These are phyloP conservation scores for Pterophyllum scalare DNA, from an alignment of 2,113 vertebrate species.

Conservation along the genomic window DNA sequence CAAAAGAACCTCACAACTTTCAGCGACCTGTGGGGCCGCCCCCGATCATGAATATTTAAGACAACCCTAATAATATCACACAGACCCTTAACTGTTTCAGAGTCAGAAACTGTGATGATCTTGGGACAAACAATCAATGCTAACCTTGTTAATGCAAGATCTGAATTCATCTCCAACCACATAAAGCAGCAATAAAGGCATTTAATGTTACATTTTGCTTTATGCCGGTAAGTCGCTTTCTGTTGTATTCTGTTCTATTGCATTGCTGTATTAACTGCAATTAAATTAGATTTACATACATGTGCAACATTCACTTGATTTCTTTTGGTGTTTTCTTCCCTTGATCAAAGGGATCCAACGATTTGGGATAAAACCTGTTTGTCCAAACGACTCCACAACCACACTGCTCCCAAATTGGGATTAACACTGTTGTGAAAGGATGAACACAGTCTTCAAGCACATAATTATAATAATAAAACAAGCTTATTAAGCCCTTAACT, in stretches of 20 bases:
- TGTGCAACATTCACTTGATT: not conserved
- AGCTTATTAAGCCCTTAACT: not conserved
- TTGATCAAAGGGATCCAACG: not conserved
- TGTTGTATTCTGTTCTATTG: not conserved
- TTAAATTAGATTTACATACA: not conserved
- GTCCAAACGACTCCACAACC: not conserved
- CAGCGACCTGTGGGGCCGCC: slow-evolving; percentile 9
- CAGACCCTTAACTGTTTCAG: slow-evolving; percentile 24
- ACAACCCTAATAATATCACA: slow-evolving; percentile 23
- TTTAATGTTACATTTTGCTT: not conserved
- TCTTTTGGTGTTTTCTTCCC: not conserved
- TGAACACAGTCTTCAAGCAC: not conserved
- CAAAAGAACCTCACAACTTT: not conserved
- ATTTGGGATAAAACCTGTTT: not conserved
- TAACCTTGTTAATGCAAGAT: slow-evolving; percentile 10
- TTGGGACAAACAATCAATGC: slow-evolving; percentile 30
- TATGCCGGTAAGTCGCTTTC: not conserved
- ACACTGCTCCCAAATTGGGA: slow-evolving; percentile 6
- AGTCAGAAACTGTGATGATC: slow-evolving; percentile 50
- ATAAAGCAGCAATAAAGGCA: not conserved
- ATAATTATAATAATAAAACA: not conserved
- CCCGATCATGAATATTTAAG: slow-evolving; percentile 55
- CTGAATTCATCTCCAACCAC: slow-evolving; percentile 14
- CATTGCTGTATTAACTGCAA: not conserved
- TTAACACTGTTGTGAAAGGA: slow-evolving; percentile 4